A percentile compares a stretch with the other conserved stretches of the same genome.
Conservation (phyloP, 2,888 invertebrate genomes). For the Limulus polyphemus region DNA sequence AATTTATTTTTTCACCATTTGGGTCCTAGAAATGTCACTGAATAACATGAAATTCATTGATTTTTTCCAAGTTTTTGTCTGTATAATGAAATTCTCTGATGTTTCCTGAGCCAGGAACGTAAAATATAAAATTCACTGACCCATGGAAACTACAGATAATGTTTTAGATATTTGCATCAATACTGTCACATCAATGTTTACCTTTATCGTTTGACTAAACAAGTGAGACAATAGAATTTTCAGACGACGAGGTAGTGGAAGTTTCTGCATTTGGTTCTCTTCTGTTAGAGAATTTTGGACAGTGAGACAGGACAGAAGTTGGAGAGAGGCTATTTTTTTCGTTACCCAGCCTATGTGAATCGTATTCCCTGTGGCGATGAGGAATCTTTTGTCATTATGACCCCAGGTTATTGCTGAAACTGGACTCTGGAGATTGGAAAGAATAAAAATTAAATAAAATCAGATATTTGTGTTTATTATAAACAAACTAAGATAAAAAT, state of each 20-base stretch:
- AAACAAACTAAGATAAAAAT: no score
- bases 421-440: slow-evolving; percentile 47
- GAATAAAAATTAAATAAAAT: not conserved
- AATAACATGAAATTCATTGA: no score
- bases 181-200: slow-evolving; percentile 33
- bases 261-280: slow-evolving; percentile 57
- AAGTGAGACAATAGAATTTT: slow-evolving; percentile 70
- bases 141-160: no score
- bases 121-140: no score
- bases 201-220: slow-evolving; percentile 86
- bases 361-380: slow-evolving; percentile 80
- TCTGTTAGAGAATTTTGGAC: slow-evolving; percentile 39
- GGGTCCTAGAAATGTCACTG: no score
- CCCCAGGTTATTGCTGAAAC: slow-evolving; percentile 96
- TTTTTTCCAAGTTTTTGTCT: no score
- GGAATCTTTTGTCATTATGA: slow-evolving; percentile 88
- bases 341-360: slow-evolving; percentile 85
- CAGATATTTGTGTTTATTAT: no score
- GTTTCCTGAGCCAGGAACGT: no score
- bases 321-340: slow-evolving; percentile 74
- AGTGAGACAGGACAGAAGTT: slow-evolving; percentile 69
- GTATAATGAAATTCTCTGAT: no score
- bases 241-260: slow-evolving; percentile 78
- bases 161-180: no score
- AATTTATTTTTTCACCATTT: no score